phyloP scores from a whole-genome alignment of 2,113 vertebrate species.

The Arenaria interpres region DNA sequence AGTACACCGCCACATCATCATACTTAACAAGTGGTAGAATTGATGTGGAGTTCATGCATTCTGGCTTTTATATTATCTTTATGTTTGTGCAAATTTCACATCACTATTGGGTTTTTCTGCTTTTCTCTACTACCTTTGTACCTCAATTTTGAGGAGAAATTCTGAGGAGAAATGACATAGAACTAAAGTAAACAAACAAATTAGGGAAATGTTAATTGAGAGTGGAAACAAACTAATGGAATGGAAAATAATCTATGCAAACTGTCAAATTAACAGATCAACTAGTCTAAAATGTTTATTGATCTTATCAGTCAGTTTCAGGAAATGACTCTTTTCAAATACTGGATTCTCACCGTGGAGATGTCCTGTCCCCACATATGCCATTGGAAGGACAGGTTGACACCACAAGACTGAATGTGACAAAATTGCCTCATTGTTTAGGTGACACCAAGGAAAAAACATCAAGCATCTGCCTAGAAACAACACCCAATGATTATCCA shows the following conservation, averaged over 20 bases:
- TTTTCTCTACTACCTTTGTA: background rate
- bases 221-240: background rate
- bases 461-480: background rate
- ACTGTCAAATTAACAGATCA: background rate
- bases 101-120: background rate
- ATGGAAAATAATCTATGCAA: background rate
- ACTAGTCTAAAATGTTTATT: background rate
- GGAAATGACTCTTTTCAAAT: background rate
- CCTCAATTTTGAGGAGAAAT: background rate
- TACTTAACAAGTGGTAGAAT: rapidly evolving
- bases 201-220: background rate
- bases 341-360: background rate
- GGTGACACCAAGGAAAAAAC: background rate
- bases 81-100: background rate
- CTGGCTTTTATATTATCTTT: rapidly evolving
- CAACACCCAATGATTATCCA: background rate
- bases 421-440: background rate
- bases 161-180: background rate
- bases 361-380: rapidly evolving
- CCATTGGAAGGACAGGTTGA: background rate
- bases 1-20: too few relatives aligned
- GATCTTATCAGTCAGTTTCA: background rate
- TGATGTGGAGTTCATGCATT: background rate
- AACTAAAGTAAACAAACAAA: background rate
- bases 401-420: background rate